Evolutionary conservation across 2,888 invertebrate species (phyloP), one percentile per base, ranked within the genome.

Genomic region (Spilosoma lubricipeda): DNA sequence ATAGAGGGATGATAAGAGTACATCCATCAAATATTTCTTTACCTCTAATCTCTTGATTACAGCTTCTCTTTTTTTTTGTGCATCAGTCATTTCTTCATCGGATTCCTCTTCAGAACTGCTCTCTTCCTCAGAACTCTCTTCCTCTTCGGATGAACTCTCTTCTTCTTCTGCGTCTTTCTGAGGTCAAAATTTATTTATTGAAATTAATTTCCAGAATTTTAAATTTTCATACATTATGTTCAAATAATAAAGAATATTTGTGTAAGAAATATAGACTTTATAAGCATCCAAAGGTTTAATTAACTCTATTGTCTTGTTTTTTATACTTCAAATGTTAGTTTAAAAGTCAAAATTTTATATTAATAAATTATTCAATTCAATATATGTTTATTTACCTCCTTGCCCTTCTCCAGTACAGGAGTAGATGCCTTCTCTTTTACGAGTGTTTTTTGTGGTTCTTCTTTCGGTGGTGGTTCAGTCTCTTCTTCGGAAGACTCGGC

Each of bases 41-140:
- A 89, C 97, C 96, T 97, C 96, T 89, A 99, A 98, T 88, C 98
- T 96, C 76, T 96, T 96, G 74, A 97, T 93, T 2, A 98, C 97
- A 76, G 96, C 96, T 87, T 98, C 97, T 72, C 97, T 96, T 80
- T 97, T 97, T 82, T 97, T 97, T 87, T 98, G 98, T 0, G 97
- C 97, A 86, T 98, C 98, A 1, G 97, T 97, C 91, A 97, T 96
- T 59, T 97, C 97, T 27, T 97, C 96, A 18, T 96, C 96, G 9
- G 96, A 96, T 20, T 97, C 97, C 33, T 97, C 97, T 20, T 96
- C 96, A 0, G 95, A 94, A 77, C 96, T 96, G 70, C 95, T 95
- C 36, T 96, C 96, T 52, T 93, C 96, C 2, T 94, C 94, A 0
- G 96, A 96, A 87, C 96, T 93, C 42, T 96, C 93, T 33, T 96